A percentile compares a stretch with the other conserved stretches of the same genome.
These are phyloP conservation scores for Pyrgilauda ruficollis DNA, from an alignment of 2,113 vertebrate genomes.

Conservation along the genomic window DNA sequence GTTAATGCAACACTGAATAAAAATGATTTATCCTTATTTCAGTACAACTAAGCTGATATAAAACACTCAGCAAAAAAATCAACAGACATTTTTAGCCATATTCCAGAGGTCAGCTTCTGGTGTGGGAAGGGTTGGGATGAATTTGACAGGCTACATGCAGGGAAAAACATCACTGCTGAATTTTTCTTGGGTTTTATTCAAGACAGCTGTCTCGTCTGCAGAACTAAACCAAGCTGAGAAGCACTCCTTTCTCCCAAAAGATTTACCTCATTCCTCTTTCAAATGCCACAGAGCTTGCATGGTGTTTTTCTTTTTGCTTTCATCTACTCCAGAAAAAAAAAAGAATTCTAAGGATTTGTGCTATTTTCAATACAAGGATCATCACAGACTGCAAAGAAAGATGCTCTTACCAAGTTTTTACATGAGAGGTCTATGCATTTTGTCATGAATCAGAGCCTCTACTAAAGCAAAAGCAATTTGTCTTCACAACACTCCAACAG, in stretches of 20 bases:
- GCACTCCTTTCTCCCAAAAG: neutral
- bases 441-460: neutral
- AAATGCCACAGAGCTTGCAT: neutral
- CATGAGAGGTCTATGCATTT: neutral
- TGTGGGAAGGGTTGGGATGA: neutral
- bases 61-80: neutral
- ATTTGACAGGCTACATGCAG: neutral
- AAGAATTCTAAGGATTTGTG: neutral
- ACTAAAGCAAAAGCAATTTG: constrained; percentile 25
- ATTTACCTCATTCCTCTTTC: neutral
- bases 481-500: neutral
- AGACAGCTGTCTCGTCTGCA: neutral
- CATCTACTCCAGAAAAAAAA: neutral
- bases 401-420: neutral
- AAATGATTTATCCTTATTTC: neutral
- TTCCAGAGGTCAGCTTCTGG: neutral
- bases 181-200: neutral
- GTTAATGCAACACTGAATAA: neutral
- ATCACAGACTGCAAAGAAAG: neutral
- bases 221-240: neutral
- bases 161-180: neutral
- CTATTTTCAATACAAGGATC: neutral
- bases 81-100: neutral
- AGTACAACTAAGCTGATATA: neutral
- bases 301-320: neutral